Base-by-base conservation (phyloP, 2,113 vertebrate species). In the Actenoides hombroni region DNA sequence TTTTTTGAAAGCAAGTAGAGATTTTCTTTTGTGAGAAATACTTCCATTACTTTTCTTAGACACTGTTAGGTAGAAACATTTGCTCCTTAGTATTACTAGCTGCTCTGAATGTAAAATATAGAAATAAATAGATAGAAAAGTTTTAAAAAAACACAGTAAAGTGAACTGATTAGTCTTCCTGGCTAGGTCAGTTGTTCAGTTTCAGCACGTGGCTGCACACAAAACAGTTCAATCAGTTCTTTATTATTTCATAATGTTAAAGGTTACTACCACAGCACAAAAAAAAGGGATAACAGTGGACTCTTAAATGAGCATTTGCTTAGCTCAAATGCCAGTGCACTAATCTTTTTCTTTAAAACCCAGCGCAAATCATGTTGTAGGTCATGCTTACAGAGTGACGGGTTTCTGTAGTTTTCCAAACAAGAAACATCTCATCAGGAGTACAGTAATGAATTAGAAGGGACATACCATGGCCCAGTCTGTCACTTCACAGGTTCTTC, bases 221-320 rank as follows among this genome's bases (percentile, higher is more conserved):
- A 81, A 37, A 31, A 77, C 11, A 13, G 39, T 93, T 84, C 63
- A 85, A 91, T 86, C 71, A 84, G 44, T 46, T 85, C 86, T 85
- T 96, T 80, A 79, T 83, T 89, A 94, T 92, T 95, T 75, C 40
- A 51, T 59, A 87, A 69, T 42, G 51, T 49, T 71, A 86, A 95
- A 94, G 83, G 68, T 92, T 96, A 94, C 56, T 86, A 94, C 33
- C 42, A 74, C 54, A 77, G 76, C 31, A 94, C 59, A 67, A 83
- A 92, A 92, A 92, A 88, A 56, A 64, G 17, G 31, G 21, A 69
- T 84, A 96, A 94, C 70, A 78, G 75, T 0, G 1, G 37, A 70
- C 81, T 94, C 71, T 74, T 79, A 69, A 94, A 94, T 92, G 90
- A 95, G 42, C 69, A 79, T 57, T 83, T 46, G 39, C 86, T 89